phyloP scores from a whole-genome alignment of 2,797 vertebrate species.

The Alectoris magna region DNA sequence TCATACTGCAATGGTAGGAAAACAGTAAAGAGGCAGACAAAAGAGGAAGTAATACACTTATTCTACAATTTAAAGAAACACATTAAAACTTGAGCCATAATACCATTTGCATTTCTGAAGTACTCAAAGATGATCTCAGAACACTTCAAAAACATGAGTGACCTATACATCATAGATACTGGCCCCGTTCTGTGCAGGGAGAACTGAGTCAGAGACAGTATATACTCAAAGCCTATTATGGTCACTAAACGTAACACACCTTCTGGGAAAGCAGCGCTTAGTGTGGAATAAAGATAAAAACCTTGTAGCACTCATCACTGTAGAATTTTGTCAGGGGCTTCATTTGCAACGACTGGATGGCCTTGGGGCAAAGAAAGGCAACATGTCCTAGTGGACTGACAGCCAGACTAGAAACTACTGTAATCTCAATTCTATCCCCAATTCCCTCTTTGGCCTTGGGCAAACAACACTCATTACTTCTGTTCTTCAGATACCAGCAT shows the following conservation, averaged over 20 bases:
- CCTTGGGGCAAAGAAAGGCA: conserved; percentile 61
- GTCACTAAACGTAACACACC: conserved; percentile 38
- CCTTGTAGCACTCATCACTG: conserved; percentile 27
- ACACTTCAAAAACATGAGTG: neutral
- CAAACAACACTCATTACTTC: conserved; percentile 59
- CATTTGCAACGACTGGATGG: conserved; percentile 39
- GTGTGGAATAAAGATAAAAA: conserved; percentile 31
- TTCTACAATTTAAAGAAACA: neutral
- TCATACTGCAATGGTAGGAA: neutral
- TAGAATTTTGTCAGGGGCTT: conserved; percentile 31
- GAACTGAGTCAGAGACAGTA: conserved; percentile 14
- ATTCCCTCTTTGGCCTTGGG: conserved; percentile 59
- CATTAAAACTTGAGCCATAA: neutral
- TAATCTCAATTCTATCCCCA: conserved; percentile 42
- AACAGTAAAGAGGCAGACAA: neutral
- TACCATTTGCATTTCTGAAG: conserved; percentile 31
- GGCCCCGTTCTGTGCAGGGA: neutral
- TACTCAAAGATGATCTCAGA: neutral
- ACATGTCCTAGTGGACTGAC: conserved; percentile 22
- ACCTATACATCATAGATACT: neutral
- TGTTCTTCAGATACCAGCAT: conserved; percentile 39
- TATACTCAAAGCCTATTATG: conserved; percentile 38
- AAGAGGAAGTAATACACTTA: neutral
- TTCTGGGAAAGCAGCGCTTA: neutral
- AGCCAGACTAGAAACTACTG: conserved; percentile 50